Evolutionary conservation across 2,888 invertebrate species (phyloP).

Genomic region (Yponomeuta sedellus): DNA sequence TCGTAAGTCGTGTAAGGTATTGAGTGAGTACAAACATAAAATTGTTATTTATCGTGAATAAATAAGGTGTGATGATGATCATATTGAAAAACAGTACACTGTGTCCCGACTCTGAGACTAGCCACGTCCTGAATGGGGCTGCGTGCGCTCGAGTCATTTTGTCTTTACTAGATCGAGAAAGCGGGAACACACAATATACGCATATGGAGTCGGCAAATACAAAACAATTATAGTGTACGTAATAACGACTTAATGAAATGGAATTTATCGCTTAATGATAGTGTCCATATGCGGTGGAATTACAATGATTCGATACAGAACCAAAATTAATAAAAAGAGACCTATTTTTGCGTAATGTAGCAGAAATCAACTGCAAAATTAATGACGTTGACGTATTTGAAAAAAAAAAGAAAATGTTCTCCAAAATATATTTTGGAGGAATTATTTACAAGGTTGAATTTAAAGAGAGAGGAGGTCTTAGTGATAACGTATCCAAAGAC

Average conservation of each 20-base stretch:
- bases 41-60: slow-evolving; percentile 46
- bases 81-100: slow-evolving; percentile 11
- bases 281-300: slow-evolving; percentile 26
- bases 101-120: slow-evolving; percentile 12
- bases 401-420: slow-evolving; percentile 35
- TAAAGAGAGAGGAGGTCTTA: slow-evolving; percentile 58
- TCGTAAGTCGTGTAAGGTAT: slow-evolving; percentile 54
- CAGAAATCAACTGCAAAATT: slow-evolving; percentile 40
- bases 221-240: not conserved
- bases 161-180: not conserved
- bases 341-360: slow-evolving; percentile 40
- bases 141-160: not conserved
- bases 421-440: slow-evolving; percentile 74
- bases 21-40: slow-evolving; percentile 60
- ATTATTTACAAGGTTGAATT: slow-evolving; percentile 66
- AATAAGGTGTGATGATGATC: slow-evolving; percentile 21
- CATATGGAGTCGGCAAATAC: not conserved
- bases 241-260: slow-evolving; percentile 4
- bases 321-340: slow-evolving; percentile 26
- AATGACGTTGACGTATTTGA: slow-evolving; percentile 36
- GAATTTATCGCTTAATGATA: slow-evolving; percentile 11
- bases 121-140: not conserved
- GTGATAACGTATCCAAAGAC: slow-evolving; percentile 75
- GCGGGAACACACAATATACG: not conserved
- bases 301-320: slow-evolving; percentile 18